Percentiles rank a stretch among this genome's conserved stretches.
Evolutionary conservation across 2,888 invertebrate genomes (phyloP).

Genomic region (Emmelina monodactyla): DNA sequence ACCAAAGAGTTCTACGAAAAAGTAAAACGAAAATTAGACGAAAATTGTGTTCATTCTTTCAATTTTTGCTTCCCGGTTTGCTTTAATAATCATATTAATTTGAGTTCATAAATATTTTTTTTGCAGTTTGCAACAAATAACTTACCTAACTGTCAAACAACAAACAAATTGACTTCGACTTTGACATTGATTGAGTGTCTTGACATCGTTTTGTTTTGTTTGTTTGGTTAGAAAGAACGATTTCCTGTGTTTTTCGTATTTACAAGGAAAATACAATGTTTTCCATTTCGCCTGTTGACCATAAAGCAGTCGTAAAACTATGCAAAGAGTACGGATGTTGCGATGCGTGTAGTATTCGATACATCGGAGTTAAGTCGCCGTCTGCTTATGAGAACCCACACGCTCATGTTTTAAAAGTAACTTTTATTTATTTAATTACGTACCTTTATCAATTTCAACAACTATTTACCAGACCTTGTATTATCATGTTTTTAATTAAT

Average conservation of each 20-base stretch:
- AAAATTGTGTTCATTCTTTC: no score
- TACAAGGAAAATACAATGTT: not conserved
- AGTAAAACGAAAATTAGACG: no score
- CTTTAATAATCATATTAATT: no score
- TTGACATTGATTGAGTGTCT: not conserved
- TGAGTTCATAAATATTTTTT: no score
- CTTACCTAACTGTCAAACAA: not conserved
- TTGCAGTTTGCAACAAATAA: conserved; percentile 3
- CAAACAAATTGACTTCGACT: not conserved
- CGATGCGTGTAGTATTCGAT: conserved; percentile 73
- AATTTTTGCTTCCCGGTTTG: no score
- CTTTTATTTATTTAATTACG: conserved; percentile 15
- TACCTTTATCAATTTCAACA: no score
- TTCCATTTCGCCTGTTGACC: conserved; percentile 33
- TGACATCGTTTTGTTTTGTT: not conserved
- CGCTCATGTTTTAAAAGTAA: conserved; percentile 56
- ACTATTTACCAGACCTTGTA: no score
- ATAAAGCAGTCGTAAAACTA: conserved; percentile 51
- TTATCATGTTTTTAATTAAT: no score
- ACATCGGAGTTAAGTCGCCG: conserved; percentile 66
- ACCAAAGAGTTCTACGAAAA: no score
- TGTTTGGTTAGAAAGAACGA: not conserved
- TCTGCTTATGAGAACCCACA: conserved; percentile 60
- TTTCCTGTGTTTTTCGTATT: not conserved
- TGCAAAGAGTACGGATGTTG: conserved; percentile 70